phyloP scores from a whole-genome alignment of 2,113 vertebrate species.

The Atherinomorus stipes region DNA sequence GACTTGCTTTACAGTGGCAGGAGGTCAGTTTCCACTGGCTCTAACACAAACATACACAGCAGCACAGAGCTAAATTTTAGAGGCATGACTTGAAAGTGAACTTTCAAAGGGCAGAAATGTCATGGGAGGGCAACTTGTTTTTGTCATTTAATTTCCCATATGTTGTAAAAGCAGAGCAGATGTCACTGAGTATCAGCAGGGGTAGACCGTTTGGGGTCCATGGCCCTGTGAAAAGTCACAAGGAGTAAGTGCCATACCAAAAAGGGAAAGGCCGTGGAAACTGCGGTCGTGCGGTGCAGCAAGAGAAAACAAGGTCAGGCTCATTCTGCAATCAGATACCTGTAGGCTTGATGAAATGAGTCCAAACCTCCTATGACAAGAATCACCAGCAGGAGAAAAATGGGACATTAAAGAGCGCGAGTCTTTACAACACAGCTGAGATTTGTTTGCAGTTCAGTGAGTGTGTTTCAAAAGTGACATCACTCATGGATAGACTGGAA shows the following conservation, averaged over 20 bases:
- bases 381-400: slow-evolving; percentile 21
- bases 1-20: slow-evolving; percentile 22
- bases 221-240: slow-evolving; percentile 49
- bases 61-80: slow-evolving; percentile 64
- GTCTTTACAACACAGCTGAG: slow-evolving; percentile 24
- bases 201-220: slow-evolving; percentile 50
- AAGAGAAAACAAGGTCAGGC: slow-evolving; percentile 50
- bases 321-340: slow-evolving; percentile 44
- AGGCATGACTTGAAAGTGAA: slow-evolving; percentile 48
- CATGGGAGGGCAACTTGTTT: slow-evolving; percentile 65
- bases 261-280: slow-evolving; percentile 24
- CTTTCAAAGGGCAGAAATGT: slow-evolving; percentile 70
- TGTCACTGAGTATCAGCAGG: slow-evolving; percentile 63
- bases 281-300: slow-evolving; percentile 23
- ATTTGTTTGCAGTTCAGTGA: slow-evolving; percentile 66
- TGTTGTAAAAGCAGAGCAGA: slow-evolving; percentile 67
- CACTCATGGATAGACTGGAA: slow-evolving; percentile 61
- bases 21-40: slow-evolving; percentile 52
- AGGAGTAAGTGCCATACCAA: slow-evolving; percentile 54
- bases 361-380: slow-evolving; percentile 32
- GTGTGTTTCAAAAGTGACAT: slow-evolving; percentile 65
- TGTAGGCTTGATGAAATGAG: slow-evolving; percentile 45
- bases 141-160: slow-evolving; percentile 67
- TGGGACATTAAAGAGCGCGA: slow-evolving; percentile 34
- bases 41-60: slow-evolving; percentile 27